Evolutionary conservation across 2,113 vertebrate species (phyloP).

Genomic region (Alligator mississippiensis): DNA sequence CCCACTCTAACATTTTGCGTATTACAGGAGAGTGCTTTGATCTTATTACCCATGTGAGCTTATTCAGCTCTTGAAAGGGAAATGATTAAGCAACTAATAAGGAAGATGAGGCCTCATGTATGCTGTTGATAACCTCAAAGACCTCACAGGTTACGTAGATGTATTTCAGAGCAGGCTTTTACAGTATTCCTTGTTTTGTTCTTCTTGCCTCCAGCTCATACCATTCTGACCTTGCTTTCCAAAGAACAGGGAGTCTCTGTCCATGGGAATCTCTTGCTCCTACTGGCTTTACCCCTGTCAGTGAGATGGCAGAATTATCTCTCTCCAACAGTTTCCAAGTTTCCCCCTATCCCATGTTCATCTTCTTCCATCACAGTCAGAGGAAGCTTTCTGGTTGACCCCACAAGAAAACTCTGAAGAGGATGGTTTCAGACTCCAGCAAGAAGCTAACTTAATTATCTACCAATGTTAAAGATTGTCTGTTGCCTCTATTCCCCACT

Average conservation of each 20-base stretch:
- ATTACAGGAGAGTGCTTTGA: not conserved
- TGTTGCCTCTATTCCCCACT: too few relatives aligned
- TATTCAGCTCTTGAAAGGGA: not conserved
- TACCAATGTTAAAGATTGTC: too few relatives aligned
- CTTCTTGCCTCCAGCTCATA: not conserved
- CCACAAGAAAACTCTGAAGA: too few relatives aligned
- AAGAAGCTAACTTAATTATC: too few relatives aligned
- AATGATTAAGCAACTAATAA: not conserved
- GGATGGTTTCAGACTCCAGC: too few relatives aligned
- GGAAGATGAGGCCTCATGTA: not conserved
- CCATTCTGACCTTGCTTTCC: not conserved
- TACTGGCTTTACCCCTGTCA: not conserved
- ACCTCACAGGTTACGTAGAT: not conserved
- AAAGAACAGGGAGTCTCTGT: not conserved
- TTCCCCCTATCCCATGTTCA: too few relatives aligned
- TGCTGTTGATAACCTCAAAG: not conserved
- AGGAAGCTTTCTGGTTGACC: too few relatives aligned
- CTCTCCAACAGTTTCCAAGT: not conserved
- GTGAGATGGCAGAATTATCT: not conserved
- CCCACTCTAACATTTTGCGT: not conserved
- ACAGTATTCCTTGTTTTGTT: not conserved
- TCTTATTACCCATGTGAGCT: accelerated
- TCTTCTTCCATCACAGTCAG: too few relatives aligned
- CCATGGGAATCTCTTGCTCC: not conserved
- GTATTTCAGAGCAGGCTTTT: not conserved